phyloP scores from a whole-genome alignment of 2,797 vertebrate species.

The Rallus crepitans region DNA sequence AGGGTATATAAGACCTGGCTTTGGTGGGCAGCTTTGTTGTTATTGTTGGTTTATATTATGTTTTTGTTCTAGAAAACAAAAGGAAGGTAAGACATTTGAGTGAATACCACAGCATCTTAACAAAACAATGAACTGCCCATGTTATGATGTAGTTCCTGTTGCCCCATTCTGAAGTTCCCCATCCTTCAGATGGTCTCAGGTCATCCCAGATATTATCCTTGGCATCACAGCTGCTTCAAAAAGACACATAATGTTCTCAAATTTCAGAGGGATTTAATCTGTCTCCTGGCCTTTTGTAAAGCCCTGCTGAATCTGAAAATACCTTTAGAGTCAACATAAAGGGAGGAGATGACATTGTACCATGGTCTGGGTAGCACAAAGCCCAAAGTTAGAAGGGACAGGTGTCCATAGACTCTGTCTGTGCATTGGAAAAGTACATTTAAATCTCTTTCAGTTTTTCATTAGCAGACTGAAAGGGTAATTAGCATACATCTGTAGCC shows the following conservation, averaged over 20 bases:
- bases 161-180: neutral
- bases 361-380: neutral
- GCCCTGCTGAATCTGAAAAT: conserved; percentile 28
- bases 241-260: neutral
- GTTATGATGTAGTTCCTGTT: neutral
- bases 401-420: conserved; percentile 11
- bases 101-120: neutral
- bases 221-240: conserved; percentile 2
- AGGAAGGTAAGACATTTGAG: neutral
- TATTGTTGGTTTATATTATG: neutral
- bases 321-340: conserved; percentile 22
- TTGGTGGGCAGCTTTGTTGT: neutral
- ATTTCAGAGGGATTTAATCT: conserved; percentile 39
- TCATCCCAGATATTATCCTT: conserved; percentile 39
- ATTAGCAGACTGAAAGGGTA: conserved; percentile 15
- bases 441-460: conserved; percentile 25
- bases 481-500: conserved; percentile 56
- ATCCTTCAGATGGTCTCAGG: neutral
- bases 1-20: neutral
- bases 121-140: neutral
- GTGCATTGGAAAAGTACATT: conserved; percentile 4
- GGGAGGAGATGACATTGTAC: neutral
- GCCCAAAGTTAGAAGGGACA: neutral
- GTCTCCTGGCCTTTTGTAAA: conserved; percentile 18
- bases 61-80: neutral